These are phyloP conservation scores for Acanthosoma haemorrhoidale DNA, from an alignment of 2,888 invertebrate species.

Conservation along the genomic window DNA sequence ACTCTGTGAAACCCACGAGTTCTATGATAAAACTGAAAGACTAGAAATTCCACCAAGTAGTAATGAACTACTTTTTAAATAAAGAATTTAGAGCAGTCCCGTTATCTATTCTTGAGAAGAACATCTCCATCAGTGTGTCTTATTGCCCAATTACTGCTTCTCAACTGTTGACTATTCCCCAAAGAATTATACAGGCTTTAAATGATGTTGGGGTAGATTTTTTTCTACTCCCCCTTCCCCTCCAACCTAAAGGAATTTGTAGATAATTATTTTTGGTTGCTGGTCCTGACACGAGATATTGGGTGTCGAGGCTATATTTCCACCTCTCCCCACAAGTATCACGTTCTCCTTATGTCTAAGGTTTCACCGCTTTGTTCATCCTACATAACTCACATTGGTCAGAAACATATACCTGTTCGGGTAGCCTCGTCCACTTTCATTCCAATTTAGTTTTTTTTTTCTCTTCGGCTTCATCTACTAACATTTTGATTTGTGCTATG, in stretches of 20 bases:
- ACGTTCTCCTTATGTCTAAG: background rate
- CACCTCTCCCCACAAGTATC: constrained; percentile 6
- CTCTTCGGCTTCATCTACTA: background rate
- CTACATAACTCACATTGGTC: background rate
- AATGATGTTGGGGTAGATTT: constrained; percentile 1
- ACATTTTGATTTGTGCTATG: background rate
- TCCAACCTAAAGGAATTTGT: background rate
- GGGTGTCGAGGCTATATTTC: constrained; percentile 5
- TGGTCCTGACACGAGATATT: constrained; percentile 4
- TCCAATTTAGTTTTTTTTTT: background rate
- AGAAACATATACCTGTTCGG: background rate
- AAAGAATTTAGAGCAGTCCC: no score
- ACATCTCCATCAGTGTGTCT: no score
- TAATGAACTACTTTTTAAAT: no score
- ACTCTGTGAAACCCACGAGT: no score
- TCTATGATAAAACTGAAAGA: no score
- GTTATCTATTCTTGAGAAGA: no score
- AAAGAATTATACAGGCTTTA: background rate
- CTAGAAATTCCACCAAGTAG: no score
- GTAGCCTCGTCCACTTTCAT: background rate
- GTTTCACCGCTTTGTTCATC: constrained; percentile 12
- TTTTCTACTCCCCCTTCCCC: no score
- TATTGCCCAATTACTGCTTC: no score
- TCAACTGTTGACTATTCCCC: background rate
- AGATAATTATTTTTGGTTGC: constrained; percentile 10